Evolutionary conservation across 1,140 invertebrate species (phyloP).

Genomic region (Drosophila nikananu): DNA sequence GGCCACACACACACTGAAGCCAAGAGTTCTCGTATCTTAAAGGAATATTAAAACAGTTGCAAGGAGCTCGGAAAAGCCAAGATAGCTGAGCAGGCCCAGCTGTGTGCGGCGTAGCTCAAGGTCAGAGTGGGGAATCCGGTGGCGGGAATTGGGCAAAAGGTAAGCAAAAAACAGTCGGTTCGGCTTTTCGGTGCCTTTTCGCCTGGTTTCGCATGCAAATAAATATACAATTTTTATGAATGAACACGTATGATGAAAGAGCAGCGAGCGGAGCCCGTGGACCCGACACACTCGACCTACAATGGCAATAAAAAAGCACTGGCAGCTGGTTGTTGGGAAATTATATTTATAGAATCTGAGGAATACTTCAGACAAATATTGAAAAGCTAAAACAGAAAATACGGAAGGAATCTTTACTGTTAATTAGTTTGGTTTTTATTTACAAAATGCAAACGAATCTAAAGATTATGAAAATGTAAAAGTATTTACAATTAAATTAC

Average conservation of each 20-base stretch:
- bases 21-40: constrained; percentile 44
- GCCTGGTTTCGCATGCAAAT: constrained; percentile 70
- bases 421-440: not conserved
- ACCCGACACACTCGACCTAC: constrained; percentile 37
- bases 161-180: constrained; percentile 16
- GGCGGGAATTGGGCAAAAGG: constrained; percentile 5
- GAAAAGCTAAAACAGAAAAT: not conserved
- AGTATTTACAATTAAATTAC: too few relatives aligned
- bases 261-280: constrained; percentile 38
- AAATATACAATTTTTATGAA: constrained; percentile 83
- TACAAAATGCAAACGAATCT: not conserved
- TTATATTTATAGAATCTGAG: constrained; percentile 5
- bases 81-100: constrained; percentile 37
- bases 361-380: constrained; percentile 1
- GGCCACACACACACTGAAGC: constrained; percentile 16
- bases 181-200: constrained; percentile 46
- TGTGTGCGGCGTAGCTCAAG: constrained; percentile 63
- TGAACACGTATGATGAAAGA: constrained; percentile 83
- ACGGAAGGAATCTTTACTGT: not conserved
- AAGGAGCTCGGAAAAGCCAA: constrained; percentile 16
- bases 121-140: constrained; percentile 47
- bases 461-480: too few relatives aligned
- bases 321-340: not conserved
- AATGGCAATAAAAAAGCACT: constrained; percentile 46
- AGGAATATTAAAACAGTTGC: constrained; percentile 77